Base-by-base conservation (phyloP, 1,140 invertebrate species). In the Anastatus disparis region DNA sequence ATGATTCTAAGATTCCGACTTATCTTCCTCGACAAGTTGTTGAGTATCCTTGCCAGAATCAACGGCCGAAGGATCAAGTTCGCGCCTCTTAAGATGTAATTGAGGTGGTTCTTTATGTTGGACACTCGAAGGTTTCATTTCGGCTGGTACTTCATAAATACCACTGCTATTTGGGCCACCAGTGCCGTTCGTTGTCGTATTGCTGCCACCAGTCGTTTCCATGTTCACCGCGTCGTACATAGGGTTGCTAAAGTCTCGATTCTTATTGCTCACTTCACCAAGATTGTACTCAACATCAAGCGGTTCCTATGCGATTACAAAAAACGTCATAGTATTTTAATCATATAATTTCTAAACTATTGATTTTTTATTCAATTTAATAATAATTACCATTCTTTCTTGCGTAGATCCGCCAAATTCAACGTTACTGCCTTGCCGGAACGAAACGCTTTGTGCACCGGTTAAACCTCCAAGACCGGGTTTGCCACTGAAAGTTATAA, bases 41-140 rank as follows among this genome's bases (percentile, higher is more conserved):
- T 94, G 93, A 1, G 95, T 97, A 83, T 97, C 95, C 85, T 94
- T 95, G 79, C 94, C 95, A n/a, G 94, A 94, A 79, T 97, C 95
- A 26, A 91, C 88, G 9, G 90, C 87, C 61, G 91, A 89, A 1
- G 95, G 94, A 83, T 96, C 94, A 35, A 96, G 87, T 81, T 96
- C 92, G 75, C 91, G 87, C 71, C 93, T 90, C 70, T 91, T 88
- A 31, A 93, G 83, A 75, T 92, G 91, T 71, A 93, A 84, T 75
- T 92, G 91, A 20, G 92, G 92, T 26, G 91, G 91, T 53, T 91
- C 89, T 79, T 91, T 90, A 75, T 93, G 92, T 66, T 92, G 90
- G 24, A 94, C 88, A 76, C 92, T 93, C 62, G 94, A 95, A 22
- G 94, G 94, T 27, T 89, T 86, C 74, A 93, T 86, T 75, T 94